Evolutionary conservation across 2,797 vertebrate species (phyloP), one percentile per base, ranked within the genome.

Genomic region (Phrynocephalus guinanensis): DNA sequence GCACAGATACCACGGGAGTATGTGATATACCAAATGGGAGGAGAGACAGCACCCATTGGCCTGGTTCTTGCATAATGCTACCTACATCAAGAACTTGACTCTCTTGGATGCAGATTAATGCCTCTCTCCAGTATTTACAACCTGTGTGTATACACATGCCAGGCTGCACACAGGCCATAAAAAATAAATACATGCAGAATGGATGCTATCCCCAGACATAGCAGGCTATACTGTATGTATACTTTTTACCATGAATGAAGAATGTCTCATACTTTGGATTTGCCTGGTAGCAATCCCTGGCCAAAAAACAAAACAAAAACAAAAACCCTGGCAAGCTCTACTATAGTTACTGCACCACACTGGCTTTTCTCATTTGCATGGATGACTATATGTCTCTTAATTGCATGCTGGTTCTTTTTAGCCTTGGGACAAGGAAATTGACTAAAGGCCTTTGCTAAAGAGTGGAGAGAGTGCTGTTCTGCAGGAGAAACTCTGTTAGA

Each of bases 401-500:
- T 79, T 68, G 26, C 28, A 30, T 79, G 73, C 67, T 85, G 77
- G 15, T 85, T 85, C 78, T 80, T 16, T 33, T 85, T 38, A 66
- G 60, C 11, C 82, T 80, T 67, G 28, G 68, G 56, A 66, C 28
- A 24, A 72, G 56, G 60, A 52, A 28, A 75, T 66, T 4, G 38
- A 52, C 70, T 44, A 73, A 50, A 75, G 68, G 18, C 67, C 67
- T 79, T 44, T 30, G 22, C 81, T 73, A 67, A 88, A 52, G 16
- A 75, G 44, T 44, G 38, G 33, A 15, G 82, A 84, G 28, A 2
- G 26, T 67, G 70, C 56, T 80, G 15, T 80, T 79, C 38, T 66
- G 22, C 48, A 15, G 22, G 72, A 84, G 16, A 48, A 78, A 79
- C 67, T 20, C 30, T 33, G 63, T 84, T 80, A 73, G 81, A 80